Percentiles rank a stretch among this genome's conserved stretches.
phyloP scores from a whole-genome alignment of 1,140 invertebrate species.

The Homarus americanus region DNA sequence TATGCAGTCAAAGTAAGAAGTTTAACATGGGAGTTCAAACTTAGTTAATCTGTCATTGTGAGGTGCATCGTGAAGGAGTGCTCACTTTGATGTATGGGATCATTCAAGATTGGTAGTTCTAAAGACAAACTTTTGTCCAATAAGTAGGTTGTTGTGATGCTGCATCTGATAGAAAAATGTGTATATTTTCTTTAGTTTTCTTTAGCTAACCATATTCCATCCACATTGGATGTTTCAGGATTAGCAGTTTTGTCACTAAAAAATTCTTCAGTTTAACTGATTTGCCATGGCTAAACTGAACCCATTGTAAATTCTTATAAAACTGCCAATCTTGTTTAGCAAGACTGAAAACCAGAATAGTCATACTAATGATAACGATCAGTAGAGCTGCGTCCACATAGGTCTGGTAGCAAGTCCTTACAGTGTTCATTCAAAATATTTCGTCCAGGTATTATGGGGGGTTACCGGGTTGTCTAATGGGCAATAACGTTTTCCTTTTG shows the following conservation, averaged over 20 bases:
- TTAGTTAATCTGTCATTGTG: not conserved
- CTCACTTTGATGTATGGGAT: not conserved
- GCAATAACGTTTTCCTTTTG: constrained; percentile 14
- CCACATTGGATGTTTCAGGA: constrained; percentile 2
- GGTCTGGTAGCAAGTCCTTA: constrained; percentile 35
- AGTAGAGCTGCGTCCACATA: not conserved
- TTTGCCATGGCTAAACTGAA: no score
- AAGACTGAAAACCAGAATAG: not conserved
- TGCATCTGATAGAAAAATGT: not conserved
- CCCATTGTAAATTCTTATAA: no score
- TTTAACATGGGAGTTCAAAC: not conserved
- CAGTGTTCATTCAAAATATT: constrained; percentile 58
- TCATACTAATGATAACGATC: not conserved
- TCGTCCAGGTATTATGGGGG: constrained; percentile 48
- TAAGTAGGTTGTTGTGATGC: not conserved
- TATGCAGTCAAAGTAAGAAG: not conserved
- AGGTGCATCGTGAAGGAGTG: not conserved
- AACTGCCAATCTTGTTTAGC: constrained; percentile 4
- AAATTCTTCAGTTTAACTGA: not conserved
- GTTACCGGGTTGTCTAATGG: constrained; percentile 18
- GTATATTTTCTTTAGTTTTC: not conserved
- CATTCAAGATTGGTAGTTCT: not conserved
- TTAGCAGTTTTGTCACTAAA: not conserved
- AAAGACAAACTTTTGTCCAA: not conserved
- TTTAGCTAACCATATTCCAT: constrained; percentile 18